Evolutionary conservation across 2,797 vertebrate species (phyloP), one percentile per base, ranked within the genome.

Genomic region (Mormyrus hasselquistii): DNA sequence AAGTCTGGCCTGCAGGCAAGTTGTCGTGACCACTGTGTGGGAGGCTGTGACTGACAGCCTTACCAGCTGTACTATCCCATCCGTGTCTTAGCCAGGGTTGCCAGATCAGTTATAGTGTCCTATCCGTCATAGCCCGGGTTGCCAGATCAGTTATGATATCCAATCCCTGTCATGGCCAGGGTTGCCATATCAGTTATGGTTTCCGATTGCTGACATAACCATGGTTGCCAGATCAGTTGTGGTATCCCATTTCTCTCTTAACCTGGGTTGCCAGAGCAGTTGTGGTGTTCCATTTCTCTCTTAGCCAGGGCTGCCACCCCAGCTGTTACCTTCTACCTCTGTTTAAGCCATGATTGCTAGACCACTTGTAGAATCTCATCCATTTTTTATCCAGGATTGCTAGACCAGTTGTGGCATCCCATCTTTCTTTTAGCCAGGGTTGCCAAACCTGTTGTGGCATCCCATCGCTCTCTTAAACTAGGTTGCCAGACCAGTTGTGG

Each of bases 1-100:
- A 79, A 79, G 73, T 79, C 38, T 79, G 73, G 73, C 73, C 73
- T 79, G 38, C 73, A 79, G 73, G 73, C 73, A 79, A n/a, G 73
- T 79, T 47, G 38, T 47, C 73, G 73, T 79, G 73, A 44, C 73
- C 38, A 47, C 19, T 19, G 73, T 47, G 73, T 79, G 73, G 38
- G 38, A 79, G 73, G 73, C 73, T 41, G 6, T 7, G 16, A n/a
- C 73, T 79, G 73, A 79, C 73, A 79, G 73, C 41, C 73, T 47
- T 41, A 47, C 73, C 73, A 19, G 73, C 73, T 79, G 41, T 79
- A 7, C 38, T 9, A 1, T 79, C 16, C 16, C 38, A 79, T 47
- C 73, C 6, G 14, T 69, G 25, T 9, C 22, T 25, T 25, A 65
- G 59, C 59, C 57, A 59, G 57, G 57, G 57, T 59, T 59, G 57